Percentiles rank a stretch among this genome's conserved stretches.
Evolutionary conservation across 2,797 vertebrate species (phyloP).

Genomic region (Tolypeutes matacus): DNA sequence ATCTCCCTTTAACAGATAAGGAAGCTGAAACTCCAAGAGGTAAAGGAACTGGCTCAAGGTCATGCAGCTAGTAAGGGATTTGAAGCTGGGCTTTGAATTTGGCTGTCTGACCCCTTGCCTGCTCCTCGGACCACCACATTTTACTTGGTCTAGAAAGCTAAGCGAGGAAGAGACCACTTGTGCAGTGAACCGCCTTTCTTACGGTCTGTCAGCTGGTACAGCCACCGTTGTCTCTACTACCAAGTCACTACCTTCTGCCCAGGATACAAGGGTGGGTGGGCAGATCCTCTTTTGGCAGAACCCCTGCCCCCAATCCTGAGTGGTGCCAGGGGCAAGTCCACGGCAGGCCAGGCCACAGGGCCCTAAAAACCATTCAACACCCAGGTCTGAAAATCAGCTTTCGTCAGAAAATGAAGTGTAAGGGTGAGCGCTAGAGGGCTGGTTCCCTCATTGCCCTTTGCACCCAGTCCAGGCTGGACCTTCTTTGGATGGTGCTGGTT

Average conservation of each 20-base stretch:
- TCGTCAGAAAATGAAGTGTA: not conserved
- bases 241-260: not conserved
- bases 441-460: not conserved
- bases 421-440: not conserved
- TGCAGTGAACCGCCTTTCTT: not conserved
- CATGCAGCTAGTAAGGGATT: not conserved
- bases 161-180: not conserved
- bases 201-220: not conserved
- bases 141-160: not conserved
- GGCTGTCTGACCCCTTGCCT: not conserved
- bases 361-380: not conserved
- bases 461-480: not conserved
- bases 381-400: not conserved
- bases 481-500: not conserved
- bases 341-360: not conserved
- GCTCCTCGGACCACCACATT: rapidly evolving
- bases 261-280: not conserved
- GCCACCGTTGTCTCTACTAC: not conserved
- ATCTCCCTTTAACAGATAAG: not conserved
- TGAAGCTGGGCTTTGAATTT: not conserved
- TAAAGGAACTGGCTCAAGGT: not conserved
- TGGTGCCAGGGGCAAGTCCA: too few relatives aligned
- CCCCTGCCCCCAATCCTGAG: not conserved
- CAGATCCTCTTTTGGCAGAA: not conserved
- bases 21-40: not conserved